Evolutionary conservation across 2,888 invertebrate genomes (phyloP).

Genomic region (Perizoma flavofasciatum): DNA sequence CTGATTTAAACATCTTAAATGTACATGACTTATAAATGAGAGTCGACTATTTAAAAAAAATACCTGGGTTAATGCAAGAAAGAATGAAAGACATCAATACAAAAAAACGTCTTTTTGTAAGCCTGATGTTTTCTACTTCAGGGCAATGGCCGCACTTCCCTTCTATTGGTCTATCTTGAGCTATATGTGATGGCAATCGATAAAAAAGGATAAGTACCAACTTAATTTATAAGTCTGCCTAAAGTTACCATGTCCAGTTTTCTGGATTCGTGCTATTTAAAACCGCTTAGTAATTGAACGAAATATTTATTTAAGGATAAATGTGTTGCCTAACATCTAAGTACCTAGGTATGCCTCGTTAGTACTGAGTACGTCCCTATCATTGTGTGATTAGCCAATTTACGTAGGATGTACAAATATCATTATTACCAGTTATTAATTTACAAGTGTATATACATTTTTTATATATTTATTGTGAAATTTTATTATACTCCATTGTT

Average conservation of each 20-base stretch:
- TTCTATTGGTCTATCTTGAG: no score
- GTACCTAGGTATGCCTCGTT: background rate
- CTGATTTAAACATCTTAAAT: no score
- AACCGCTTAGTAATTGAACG: no score
- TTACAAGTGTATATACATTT: conserved; percentile 62
- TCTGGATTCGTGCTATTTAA: conserved; percentile 5
- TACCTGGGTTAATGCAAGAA: no score
- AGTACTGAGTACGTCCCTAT: conserved; percentile 26
- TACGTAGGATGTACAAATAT: conserved; percentile 27
- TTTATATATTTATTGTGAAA: conserved; percentile 63
- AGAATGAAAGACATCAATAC: no score
- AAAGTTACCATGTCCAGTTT: conserved; percentile 7
- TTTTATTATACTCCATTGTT: conserved; percentile 69
- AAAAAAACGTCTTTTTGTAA: no score
- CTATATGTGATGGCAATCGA: background rate
- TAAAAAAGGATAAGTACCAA: background rate
- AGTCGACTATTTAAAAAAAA: no score
- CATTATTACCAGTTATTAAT: conserved; percentile 30
- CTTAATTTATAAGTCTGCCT: background rate
- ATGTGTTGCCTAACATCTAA: conserved; percentile 6
- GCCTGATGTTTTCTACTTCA: no score
- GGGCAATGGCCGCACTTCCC: no score
- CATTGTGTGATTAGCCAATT: conserved; percentile 27
- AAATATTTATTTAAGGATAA: conserved; percentile 14
- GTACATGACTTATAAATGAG: no score